Base-by-base conservation (phyloP, 2,113 vertebrate species). In the Cyrtonyx montezumae region DNA sequence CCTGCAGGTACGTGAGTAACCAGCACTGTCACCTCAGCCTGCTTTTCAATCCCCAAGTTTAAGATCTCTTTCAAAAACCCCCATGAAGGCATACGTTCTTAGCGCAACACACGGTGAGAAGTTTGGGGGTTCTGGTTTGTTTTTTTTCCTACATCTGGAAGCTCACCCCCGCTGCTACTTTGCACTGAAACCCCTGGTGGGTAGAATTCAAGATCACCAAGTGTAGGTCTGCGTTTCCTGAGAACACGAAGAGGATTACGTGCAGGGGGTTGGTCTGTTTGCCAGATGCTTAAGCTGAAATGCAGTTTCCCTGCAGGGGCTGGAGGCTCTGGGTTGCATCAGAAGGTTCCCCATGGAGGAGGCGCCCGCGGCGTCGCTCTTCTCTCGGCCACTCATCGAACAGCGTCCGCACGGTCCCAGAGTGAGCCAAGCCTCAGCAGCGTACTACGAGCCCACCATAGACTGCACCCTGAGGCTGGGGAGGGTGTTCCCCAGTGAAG, bases 371-470 rank as follows among this genome's bases (percentile, higher is more conserved):
- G 92, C 96, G 3, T 98, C 98, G 0, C 98, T 99, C 23, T 99
- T 99, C 90, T 97, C 97, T 5, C 78, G 70, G 25, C 94, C 98
- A 0, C 55, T 3, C 6, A 9, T 32, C 2, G 96, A 89, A 40
- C 94, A 96, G 45, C 13, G 81, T 1, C 79, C 94, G 0, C 16
- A 14, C 8, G 40, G 81, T 14, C 78, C 84, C 71, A 93, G 84
- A 80, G 84, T 76, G 7, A 84, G 85, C 0, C 92, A 95, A 43
- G 85, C 74, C 4, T 88, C 91, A 6, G 34, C 48, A 0, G 92
- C 95, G 2, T 99, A 98, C 91, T 99, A 99, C 0, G 99, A 99
- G 95, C 99, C 99, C 59, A 98, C 98, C 0, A 87, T 99, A 91
- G 98, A 99, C 97, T 99, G 98, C 77, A 97, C 98, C 36, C 94